Conservation (phyloP, 1,140 invertebrate species). For the Conus ventricosus region DNA sequence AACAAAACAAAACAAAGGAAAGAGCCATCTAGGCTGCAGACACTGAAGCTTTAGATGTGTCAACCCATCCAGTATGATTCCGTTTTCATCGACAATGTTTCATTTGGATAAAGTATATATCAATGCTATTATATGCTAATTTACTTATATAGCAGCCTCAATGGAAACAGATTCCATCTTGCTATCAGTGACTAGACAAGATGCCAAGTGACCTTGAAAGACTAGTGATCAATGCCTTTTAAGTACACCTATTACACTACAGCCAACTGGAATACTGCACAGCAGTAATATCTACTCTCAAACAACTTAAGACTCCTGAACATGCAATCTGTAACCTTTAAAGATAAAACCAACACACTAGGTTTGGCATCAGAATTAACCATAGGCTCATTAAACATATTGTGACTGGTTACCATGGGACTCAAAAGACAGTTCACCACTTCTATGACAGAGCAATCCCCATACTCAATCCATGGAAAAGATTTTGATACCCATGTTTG, state of each 20-base stretch:
- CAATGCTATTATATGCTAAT: not conserved
- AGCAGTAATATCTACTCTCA: not conserved
- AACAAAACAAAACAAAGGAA: not conserved
- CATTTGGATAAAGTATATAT: not conserved
- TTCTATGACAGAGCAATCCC: not conserved
- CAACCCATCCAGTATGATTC: not conserved
- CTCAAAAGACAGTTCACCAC: not conserved
- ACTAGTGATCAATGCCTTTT: no score
- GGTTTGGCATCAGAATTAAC: not conserved
- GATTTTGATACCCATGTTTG: not conserved
- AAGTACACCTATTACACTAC: not conserved
- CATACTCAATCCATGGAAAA: not conserved
- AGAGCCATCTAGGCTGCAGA: not conserved
- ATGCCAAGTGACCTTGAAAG: no score
- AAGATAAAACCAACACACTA: not conserved
- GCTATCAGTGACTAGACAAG: not conserved
- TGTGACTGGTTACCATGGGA: conserved; percentile 20
- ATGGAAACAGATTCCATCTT: not conserved
- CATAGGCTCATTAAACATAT: not conserved
- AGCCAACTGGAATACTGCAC: not conserved
- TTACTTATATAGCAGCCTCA: no score
- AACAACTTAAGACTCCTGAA: not conserved
- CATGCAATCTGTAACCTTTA: not conserved
- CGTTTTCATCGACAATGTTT: not conserved
- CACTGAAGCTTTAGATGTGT: not conserved